Base-by-base conservation (phyloP, 2,797 vertebrate genomes). In the Schizopygopsis malacanthus region DNA sequence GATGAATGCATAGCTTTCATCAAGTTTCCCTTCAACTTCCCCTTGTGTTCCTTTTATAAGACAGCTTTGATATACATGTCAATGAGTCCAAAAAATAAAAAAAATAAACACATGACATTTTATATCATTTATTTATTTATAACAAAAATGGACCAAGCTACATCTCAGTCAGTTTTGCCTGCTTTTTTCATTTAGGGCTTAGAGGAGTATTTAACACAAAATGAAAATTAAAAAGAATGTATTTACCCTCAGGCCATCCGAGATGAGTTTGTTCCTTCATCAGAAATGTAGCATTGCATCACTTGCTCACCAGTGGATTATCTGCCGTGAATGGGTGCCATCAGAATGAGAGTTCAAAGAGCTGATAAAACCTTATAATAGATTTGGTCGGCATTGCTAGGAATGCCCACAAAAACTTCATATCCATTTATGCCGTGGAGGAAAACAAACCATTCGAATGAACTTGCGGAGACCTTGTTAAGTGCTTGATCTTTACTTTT, bases 1-100 rank as follows among this genome's bases (percentile, higher is more conserved):
- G 28, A 63, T 47, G 56, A 63, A 79, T 70, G 61, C 65, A 37
- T 83, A n/a, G 67, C 83, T 85, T 72, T 79, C 83, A 61, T 79
- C 65, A 79, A 79, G 25, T 85, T 75, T 73, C 20, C 28, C 69
- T 81, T 85, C 69, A 85, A 50, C 67, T 73, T 73, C 56, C 43
- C 15, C 22, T 67, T 73, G 56, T 63, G 56, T 85, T 72, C 7
- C n/a, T 72, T 85, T 73, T 63, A 65, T 67, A 52, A 75, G 33
- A 81, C 11, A 63, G 6, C 69, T 75, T 85, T 81, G 84, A 54
- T 73, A 52, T 81, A n/a, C 20, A 41, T 67, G 83, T 85, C 25
- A 56, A 63, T 18, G 25, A 79, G 15, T 39, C 33, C 28, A 65
- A 50, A 80, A 43, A 76, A 39, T 13, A 52, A 25, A 16, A 2